Base-by-base conservation (phyloP, 2,113 vertebrate species). In the Leucopternis melanops region DNA sequence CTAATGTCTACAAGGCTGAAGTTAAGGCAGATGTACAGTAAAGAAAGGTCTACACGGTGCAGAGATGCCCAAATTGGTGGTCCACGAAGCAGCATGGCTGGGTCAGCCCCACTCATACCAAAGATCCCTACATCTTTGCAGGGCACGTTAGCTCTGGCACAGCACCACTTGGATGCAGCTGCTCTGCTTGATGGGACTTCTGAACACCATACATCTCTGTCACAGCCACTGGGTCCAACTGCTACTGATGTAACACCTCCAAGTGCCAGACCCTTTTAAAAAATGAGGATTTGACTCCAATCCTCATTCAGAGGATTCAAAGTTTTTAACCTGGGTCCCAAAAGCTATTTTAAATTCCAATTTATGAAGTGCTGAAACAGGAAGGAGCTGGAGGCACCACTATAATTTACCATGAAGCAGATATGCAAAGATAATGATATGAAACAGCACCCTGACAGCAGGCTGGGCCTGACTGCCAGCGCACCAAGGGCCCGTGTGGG, bases 401-500 rank as follows among this genome's bases (percentile, higher is more conserved):
- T 66, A 0, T 25, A 61, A 81, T 69, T 89, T 34, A 80, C 49
- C 72, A 52, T 2, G 21, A 65, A 63, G 84, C 45, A 92, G 91
- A 94, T 88, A 69, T 4, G 74, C 58, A 80, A 55, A 95, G 86
- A 58, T 47, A 80, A 55, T 38, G 67, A 58, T 4, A 45, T 8
- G 8, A 86, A 81, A 40, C 21, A 59, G 65, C 50, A 70, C 15
- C 69, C 38, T 38, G 63, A 69, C 42, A 84, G 78, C 54, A 40
- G 62, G 58, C 42, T 38, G 44, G 81, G 45, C 47, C 69, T 38
- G 58, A 67, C 19, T 77, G 52, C 63, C 86, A 80, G 47, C 0
- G 1, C 63, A 52, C 6, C 42, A 47, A 45, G 3, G 3, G 72
- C 38, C 52, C 1, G 0, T 12, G 4, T 0, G 1, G 55, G 55